A percentile compares a stretch with the other conserved stretches of the same genome.
phyloP scores from a whole-genome alignment of 2,797 vertebrate species.

The Nyctibius grandis region DNA sequence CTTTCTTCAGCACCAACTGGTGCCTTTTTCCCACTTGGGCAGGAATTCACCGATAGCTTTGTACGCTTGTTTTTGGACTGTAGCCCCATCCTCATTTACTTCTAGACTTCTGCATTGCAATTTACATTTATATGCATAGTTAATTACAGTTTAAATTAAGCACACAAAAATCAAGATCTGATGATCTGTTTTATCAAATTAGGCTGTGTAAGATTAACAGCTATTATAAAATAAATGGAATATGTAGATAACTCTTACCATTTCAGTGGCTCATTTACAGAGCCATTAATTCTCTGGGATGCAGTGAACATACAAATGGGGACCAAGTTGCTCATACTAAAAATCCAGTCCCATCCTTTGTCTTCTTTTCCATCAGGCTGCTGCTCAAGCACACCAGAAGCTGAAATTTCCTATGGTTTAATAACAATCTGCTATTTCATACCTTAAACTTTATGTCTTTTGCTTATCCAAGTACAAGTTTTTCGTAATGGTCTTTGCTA shows the following conservation, averaged over 20 bases:
- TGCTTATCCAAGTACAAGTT: background rate
- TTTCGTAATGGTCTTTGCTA: background rate
- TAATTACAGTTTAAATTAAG: conserved; percentile 53
- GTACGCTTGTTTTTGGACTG: background rate
- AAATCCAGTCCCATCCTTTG: background rate
- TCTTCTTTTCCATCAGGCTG: background rate
- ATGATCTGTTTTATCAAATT: conserved; percentile 42
- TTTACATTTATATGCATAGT: background rate
- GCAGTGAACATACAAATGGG: background rate
- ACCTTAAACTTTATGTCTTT: background rate
- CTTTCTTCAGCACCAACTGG: background rate
- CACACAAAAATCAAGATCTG: conserved; percentile 34
- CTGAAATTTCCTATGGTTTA: background rate
- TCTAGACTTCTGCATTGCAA: background rate
- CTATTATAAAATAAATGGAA: conserved; percentile 37
- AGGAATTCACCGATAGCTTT: background rate
- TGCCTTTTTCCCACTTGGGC: background rate
- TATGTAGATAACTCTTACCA: conserved; percentile 6
- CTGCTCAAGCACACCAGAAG: background rate
- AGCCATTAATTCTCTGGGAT: background rate
- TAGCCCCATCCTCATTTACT: background rate
- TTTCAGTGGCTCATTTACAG: background rate
- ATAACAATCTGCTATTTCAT: background rate
- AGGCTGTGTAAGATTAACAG: conserved; percentile 4
- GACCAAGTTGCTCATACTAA: background rate